These are phyloP conservation scores for Oeneis ivallda DNA, from an alignment of 2,888 invertebrate genomes.

Conservation along the genomic window DNA sequence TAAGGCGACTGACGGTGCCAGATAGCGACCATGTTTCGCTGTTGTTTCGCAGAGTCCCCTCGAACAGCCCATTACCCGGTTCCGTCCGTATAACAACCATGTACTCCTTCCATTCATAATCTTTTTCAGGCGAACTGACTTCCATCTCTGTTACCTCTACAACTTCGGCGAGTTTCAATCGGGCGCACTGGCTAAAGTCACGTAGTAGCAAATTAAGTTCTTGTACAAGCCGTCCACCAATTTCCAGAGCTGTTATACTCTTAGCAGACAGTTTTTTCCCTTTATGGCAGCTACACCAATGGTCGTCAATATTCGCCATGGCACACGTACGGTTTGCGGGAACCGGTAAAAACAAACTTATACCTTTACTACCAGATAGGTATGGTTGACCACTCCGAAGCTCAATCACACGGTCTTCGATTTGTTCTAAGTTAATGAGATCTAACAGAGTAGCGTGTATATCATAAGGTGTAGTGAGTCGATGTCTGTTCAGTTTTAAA, in stretches of 20 bases:
- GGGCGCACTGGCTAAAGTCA: slow-evolving; percentile 83
- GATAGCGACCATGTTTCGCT: slow-evolving; percentile 66
- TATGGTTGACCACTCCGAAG: slow-evolving; percentile 48
- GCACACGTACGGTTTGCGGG: slow-evolving; percentile 86
- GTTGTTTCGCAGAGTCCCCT: slow-evolving; percentile 83
- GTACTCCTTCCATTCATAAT: slow-evolving; percentile 73
- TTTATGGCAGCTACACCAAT: slow-evolving; percentile 93
- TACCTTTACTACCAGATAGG: slow-evolving; percentile 70
- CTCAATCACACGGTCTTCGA: slow-evolving; percentile 46
- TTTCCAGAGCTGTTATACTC: slow-evolving; percentile 74
- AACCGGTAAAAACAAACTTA: slow-evolving; percentile 88
- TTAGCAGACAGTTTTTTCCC: slow-evolving; percentile 72
- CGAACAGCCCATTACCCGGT: slow-evolving; percentile 87
- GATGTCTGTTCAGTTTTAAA: slow-evolving; percentile 82
- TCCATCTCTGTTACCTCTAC: slow-evolving; percentile 70
- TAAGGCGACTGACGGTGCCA: slow-evolving; percentile 88
- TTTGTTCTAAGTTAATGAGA: slow-evolving; percentile 73
- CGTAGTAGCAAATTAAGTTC: slow-evolving; percentile 84
- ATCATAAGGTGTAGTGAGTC: slow-evolving; percentile 88
- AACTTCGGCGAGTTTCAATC: slow-evolving; percentile 72
- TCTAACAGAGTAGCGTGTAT: slow-evolving; percentile 88
- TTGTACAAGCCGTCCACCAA: slow-evolving; percentile 81
- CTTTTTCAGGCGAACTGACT: slow-evolving; percentile 64
- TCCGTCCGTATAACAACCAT: slow-evolving; percentile 81
- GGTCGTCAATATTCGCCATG: slow-evolving; percentile 86